Percentiles rank a stretch among this genome's conserved stretches.
These are phyloP conservation scores for Liparis tanakae DNA, from an alignment of 2,797 vertebrate species.

Conservation along the genomic window DNA sequence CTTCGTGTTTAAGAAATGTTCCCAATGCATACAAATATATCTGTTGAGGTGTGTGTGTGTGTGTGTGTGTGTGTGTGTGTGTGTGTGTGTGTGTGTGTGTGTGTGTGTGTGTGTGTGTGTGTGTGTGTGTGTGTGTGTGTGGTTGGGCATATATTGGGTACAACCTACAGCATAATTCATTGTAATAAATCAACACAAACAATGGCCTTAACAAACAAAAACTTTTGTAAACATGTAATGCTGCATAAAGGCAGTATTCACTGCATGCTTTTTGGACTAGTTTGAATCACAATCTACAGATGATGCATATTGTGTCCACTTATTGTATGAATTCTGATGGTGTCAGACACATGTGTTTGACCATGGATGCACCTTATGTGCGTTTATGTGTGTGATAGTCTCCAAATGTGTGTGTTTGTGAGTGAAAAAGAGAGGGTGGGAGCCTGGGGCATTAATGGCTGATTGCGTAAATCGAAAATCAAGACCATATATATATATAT, in stretches of 20 bases:
- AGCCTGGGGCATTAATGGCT: constrained; percentile 35
- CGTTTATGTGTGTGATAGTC: not conserved
- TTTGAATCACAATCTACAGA: constrained; percentile 3
- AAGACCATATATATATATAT: constrained; percentile 17
- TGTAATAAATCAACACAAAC: not conserved
- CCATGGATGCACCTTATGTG: not conserved
- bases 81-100: not conserved
- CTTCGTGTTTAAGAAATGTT: constrained; percentile 42
- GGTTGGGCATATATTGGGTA: not conserved
- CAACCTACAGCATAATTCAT: constrained; percentile 10
- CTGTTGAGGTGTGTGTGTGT: not conserved
- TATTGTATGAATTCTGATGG: not conserved
- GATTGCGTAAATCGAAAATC: constrained; percentile 57
- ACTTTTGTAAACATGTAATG: not conserved
- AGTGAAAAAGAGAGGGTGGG: constrained; percentile 4
- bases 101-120: not conserved
- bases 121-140: not conserved
- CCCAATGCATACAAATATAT: constrained; percentile 37
- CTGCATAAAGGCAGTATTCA: not conserved
- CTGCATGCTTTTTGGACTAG: not conserved
- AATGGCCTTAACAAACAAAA: not conserved
- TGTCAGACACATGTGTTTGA: not conserved
- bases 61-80: not conserved
- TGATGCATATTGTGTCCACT: constrained; percentile 9
- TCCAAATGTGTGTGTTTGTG: not conserved